Conservation (phyloP, 2,888 invertebrate genomes). For the Melieria crassipennis region DNA sequence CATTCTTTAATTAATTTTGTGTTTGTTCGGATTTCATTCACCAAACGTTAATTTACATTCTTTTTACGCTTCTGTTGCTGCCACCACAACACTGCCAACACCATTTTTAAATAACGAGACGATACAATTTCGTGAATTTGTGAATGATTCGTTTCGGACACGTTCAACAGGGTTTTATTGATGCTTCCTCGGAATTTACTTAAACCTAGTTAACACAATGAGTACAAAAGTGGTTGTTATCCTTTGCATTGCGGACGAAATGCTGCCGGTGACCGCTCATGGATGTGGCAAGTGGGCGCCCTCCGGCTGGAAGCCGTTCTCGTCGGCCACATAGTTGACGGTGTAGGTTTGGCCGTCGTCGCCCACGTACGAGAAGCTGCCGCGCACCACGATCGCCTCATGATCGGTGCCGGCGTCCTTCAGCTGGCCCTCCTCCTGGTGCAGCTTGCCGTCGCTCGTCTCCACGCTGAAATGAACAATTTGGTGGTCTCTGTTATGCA, state of each 20-base stretch:
- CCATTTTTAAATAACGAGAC: too few relatives aligned
- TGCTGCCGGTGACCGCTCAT: constrained; percentile 38
- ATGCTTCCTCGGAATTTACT: constrained; percentile 48
- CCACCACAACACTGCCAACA: too few relatives aligned
- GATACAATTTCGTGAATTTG: too few relatives aligned
- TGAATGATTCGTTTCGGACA: too few relatives aligned
- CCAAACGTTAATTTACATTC: too few relatives aligned
- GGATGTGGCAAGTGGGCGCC: constrained; percentile 63
- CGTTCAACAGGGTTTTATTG: background rate
- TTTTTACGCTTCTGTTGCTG: too few relatives aligned
- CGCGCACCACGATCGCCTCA: constrained; percentile 71
- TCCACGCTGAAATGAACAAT: constrained; percentile 67
- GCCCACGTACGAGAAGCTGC: constrained; percentile 71
- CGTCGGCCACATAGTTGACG: constrained; percentile 62
- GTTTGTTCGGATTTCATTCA: too few relatives aligned
- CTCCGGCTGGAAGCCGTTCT: constrained; percentile 65
- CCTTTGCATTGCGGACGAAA: constrained; percentile 17
- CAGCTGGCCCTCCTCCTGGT: constrained; percentile 71
- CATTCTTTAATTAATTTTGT: too few relatives aligned
- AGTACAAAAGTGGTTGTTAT: constrained; percentile 27
- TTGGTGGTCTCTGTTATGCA: constrained; percentile 20
- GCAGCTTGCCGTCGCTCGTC: constrained; percentile 73
- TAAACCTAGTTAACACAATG: constrained; percentile 58
- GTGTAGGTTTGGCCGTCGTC: constrained; percentile 72
- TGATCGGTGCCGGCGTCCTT: constrained; percentile 72